Evolutionary conservation across 2,113 vertebrate species (phyloP), one percentile per base, ranked within the genome.

Genomic region (Etia nguti): DNA sequence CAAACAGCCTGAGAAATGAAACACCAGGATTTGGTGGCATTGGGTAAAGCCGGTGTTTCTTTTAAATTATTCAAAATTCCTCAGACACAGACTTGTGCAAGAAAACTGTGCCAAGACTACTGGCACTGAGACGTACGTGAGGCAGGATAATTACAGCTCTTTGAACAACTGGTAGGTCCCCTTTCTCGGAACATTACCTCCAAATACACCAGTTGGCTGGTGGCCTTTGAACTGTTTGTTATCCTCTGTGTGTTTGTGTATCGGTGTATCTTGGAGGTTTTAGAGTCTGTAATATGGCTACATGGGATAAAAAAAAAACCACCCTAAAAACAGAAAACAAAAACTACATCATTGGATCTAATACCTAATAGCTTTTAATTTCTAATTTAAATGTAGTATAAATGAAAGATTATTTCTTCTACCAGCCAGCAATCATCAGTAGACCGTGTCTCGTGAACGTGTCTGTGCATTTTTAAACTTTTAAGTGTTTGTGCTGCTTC

Each of bases 131-230:
- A 43, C 43, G 13, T 65, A 73, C 3, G 22, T 83, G 88, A 88
- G 46, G 16, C 18, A 87, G 83, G 81, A 88, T 90, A 87, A 93
- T 92, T 73, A 79, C 50, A 70, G 56, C 80, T 73, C 84, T 89
- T 82, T 73, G 60, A 90, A 88, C 31, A 38, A 80, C 36, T 2
- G 10, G 29, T 52, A 56, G 54, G 55, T 90, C 46, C 56, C 9
- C 41, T 82, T 79, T 82, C 84, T 84, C n/a, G 43, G 68, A 79
- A 86, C 87, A 91, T 94, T 89, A 87, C 82, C 83, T 86, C 48
- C 48, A 70, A 89, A 92, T 65, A 77, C 79, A 83, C 36, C 84
- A 43, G 81, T 85, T 87, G 85, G 85, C 88, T 55, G 36, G 83
- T 85, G 88, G 57, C 22, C 73, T 83, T 56, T 80, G 73, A 31